Conservation (phyloP, 2,888 invertebrate genomes). For the Callyntrura guangdongensis region DNA sequence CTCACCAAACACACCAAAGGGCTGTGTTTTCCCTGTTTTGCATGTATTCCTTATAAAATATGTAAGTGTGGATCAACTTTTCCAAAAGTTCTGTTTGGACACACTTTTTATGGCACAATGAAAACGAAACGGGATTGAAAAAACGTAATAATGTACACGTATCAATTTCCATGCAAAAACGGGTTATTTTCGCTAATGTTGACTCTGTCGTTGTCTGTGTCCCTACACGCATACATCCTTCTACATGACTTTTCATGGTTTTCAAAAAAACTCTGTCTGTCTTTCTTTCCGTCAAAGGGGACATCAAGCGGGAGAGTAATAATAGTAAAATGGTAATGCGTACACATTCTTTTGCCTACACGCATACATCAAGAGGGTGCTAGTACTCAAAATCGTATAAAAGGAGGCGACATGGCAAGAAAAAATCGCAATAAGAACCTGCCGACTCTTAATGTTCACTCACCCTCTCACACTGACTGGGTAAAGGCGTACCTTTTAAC, state of each 20-base stretch:
- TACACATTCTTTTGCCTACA: constrained; percentile 5
- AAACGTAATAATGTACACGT: constrained; percentile 24
- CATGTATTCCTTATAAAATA: constrained; percentile 32
- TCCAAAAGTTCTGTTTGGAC: constrained; percentile 29
- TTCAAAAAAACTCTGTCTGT: constrained; percentile 35
- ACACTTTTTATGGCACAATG: constrained; percentile 38
- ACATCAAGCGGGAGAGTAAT: constrained; percentile 20
- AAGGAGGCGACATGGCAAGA: neutral
- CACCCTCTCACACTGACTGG: constrained; percentile 43
- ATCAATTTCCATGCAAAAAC: constrained; percentile 65
- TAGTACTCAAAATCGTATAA: neutral
- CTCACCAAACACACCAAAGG: neutral
- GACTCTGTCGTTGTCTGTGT: constrained; percentile 60
- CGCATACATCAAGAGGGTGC: neutral
- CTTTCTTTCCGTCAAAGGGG: neutral
- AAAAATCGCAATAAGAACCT: constrained; percentile 50
- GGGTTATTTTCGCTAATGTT: constrained; percentile 66
- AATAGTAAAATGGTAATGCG: constrained; percentile 42
- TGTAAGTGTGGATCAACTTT: constrained; percentile 33
- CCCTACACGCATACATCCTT: neutral
- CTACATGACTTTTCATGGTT: constrained; percentile 50
- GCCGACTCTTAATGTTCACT: constrained; percentile 46
- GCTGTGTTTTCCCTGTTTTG: neutral
- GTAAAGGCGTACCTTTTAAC: constrained; percentile 60
- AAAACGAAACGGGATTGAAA: constrained; percentile 46